Evolutionary conservation across 2,888 invertebrate genomes (phyloP), one percentile per base, ranked within the genome.

Genomic region (Mythimna loreyi): DNA sequence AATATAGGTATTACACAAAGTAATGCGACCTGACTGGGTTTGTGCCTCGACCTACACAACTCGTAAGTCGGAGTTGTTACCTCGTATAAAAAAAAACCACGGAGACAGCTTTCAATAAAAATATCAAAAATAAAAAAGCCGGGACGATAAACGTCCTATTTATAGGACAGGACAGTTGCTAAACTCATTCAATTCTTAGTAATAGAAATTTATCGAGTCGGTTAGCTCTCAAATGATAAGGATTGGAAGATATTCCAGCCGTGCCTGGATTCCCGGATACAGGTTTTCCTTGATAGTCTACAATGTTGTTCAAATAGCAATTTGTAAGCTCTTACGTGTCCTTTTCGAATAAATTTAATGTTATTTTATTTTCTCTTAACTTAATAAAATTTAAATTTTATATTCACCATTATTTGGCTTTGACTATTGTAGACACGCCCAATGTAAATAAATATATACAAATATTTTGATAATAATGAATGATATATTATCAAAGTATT

Each of bases 111-210:
- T 16, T 16, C 2, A 40, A 40, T 19, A 40, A 5, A 6, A 40
- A 40, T 8, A 40, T 36, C 36, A 13, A 36, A 3, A 36, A 36
- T 36, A 36, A 36, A 36, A 1, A 28, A 28, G n/a, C 9, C 25
- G 57, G 47, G 28, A 55, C 62, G 8, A 36, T n/a, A 59, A 21
- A 19, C 40, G 52, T 25, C 52, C 25, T 68, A 73, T 78, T 73
- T 62, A 62, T 73, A 72, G 49, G 33, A 47, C 19, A 47, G 52
- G 53, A 30, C 13, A 33, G 33, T 55, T 33, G 47, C 11, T 61
- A 28, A 19, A 40, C 49, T 43, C 21, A 60, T 63, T 55, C 13
- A 63, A 61, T 59, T 61, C 52, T 16, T 49, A 60, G 55, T 7
- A 77, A 52, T 76, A 57, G 45, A 28, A 2, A 19, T 63, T 45